Conservation (phyloP, 2,113 vertebrate species). For the Mugil cephalus region DNA sequence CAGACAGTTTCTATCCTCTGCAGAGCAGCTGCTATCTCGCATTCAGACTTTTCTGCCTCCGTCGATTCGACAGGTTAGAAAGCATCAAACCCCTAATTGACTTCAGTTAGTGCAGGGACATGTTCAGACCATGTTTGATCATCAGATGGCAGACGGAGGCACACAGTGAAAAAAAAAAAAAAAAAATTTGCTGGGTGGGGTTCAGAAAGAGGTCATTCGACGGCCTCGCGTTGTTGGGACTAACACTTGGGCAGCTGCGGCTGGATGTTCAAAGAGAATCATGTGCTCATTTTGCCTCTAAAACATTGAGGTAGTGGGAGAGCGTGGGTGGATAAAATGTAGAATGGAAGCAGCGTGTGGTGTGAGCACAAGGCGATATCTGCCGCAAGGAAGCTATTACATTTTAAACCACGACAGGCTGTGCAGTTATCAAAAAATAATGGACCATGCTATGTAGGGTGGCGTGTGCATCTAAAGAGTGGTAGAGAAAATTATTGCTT, state of each 20-base stretch:
- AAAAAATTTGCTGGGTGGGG: background rate
- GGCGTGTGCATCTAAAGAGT: slow-evolving; percentile 15
- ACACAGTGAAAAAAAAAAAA: background rate
- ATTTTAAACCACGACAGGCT: slow-evolving; percentile 36
- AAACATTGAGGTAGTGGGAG: slow-evolving; percentile 4
- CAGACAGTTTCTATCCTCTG: slow-evolving; percentile 43
- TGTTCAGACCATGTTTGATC: slow-evolving; percentile 52
- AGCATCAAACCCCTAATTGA: slow-evolving; percentile 64
- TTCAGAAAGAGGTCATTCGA: slow-evolving; percentile 36
- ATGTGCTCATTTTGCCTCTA: slow-evolving; percentile 3
- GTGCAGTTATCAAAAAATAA: slow-evolving; percentile 45
- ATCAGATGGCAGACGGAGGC: slow-evolving; percentile 36
- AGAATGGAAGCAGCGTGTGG: background rate
- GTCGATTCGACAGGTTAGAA: slow-evolving; percentile 51
- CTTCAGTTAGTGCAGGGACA: slow-evolving; percentile 53
- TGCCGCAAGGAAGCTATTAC: slow-evolving; percentile 1
- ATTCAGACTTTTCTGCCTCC: slow-evolving; percentile 43
- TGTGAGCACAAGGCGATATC: background rate
- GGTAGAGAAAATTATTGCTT: slow-evolving; percentile 7
- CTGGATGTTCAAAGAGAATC: slow-evolving; percentile 27
- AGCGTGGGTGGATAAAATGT: background rate
- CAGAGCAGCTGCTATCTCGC: slow-evolving; percentile 21
- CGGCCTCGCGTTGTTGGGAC: background rate
- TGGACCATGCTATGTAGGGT: background rate
- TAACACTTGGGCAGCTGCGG: slow-evolving; percentile 23